Conservation (phyloP, 2,797 vertebrate species). For the Sebastolobus altivelis region DNA sequence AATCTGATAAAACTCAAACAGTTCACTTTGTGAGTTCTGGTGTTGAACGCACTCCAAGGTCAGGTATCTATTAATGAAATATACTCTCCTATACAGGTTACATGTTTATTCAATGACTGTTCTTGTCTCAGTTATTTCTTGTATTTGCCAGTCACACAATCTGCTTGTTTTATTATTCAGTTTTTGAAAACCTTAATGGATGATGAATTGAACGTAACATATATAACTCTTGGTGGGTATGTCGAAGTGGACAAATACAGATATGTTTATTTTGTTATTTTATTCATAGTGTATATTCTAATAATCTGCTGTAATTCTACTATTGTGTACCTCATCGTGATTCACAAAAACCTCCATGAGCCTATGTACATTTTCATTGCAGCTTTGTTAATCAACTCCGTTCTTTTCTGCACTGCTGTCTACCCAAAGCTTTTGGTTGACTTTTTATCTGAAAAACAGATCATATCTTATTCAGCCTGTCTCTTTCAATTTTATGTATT, state of each 20-base stretch:
- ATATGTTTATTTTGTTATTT: constrained; percentile 42
- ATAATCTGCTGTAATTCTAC: constrained; percentile 49
- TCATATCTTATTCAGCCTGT: constrained; percentile 35
- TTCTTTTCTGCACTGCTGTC: constrained; percentile 24
- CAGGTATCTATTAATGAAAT: too few relatives aligned
- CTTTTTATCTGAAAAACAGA: constrained; percentile 48
- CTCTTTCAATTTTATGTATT: constrained; percentile 29
- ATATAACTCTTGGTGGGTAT: constrained; percentile 39
- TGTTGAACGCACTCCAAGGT: too few relatives aligned
- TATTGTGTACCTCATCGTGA: constrained; percentile 41
- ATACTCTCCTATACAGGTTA: too few relatives aligned
- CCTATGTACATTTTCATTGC: constrained; percentile 72
- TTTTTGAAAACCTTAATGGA: too few relatives aligned
- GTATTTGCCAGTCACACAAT: too few relatives aligned
- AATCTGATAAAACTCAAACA: too few relatives aligned
- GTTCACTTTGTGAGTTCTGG: too few relatives aligned
- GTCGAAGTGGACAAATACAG: constrained; percentile 42
- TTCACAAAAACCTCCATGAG: constrained; percentile 59
- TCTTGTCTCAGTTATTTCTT: too few relatives aligned
- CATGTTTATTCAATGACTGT: too few relatives aligned
- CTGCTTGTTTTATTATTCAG: too few relatives aligned
- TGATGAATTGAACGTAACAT: constrained; percentile 12
- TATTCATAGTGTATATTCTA: constrained; percentile 31
- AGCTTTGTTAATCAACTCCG: constrained; percentile 50
- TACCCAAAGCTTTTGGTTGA: constrained; percentile 59